phyloP scores from a whole-genome alignment of 1,140 invertebrate species.

The Heliconius himera region DNA sequence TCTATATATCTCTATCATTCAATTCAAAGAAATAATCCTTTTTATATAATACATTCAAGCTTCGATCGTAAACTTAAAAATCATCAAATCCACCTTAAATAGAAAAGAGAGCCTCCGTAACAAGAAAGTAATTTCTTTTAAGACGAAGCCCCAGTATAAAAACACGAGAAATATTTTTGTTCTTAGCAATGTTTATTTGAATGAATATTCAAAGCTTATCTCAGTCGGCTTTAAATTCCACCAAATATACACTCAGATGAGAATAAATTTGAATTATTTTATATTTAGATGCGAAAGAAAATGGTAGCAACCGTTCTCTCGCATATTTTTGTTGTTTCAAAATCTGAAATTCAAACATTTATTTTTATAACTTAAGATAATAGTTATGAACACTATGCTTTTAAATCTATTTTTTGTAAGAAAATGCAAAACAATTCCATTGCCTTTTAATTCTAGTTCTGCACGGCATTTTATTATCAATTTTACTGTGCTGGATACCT shows the following conservation, averaged over 20 bases:
- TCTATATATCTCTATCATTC: no score
- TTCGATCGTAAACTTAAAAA: background rate
- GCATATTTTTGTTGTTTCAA: slow-evolving; percentile 27
- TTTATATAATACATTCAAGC: no score
- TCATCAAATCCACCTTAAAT: background rate
- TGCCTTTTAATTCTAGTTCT: background rate
- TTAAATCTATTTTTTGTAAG: background rate
- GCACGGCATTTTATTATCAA: no score
- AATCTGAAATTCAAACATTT: slow-evolving; percentile 4
- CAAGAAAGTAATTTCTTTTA: slow-evolving; percentile 10
- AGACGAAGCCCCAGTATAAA: slow-evolving; percentile 5
- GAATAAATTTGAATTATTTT: slow-evolving; percentile 43
- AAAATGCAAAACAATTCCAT: background rate
- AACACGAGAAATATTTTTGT: slow-evolving; percentile 30
- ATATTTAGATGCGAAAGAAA: slow-evolving; percentile 34
- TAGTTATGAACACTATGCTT: background rate
- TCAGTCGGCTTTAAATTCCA: slow-evolving; percentile 32
- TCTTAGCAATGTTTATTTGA: slow-evolving; percentile 34
- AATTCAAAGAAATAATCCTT: no score
- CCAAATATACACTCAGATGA: slow-evolving; percentile 35
- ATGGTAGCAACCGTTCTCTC: slow-evolving; percentile 18
- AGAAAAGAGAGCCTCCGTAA: background rate
- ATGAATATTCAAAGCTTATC: slow-evolving; percentile 44
- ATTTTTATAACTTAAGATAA: slow-evolving; percentile 14
- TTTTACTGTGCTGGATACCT: no score